A percentile compares a stretch with the other conserved stretches of the same genome.
These are phyloP conservation scores for Rhinoraja longicauda DNA, from an alignment of 2,797 vertebrate genomes.

Conservation along the genomic window DNA sequence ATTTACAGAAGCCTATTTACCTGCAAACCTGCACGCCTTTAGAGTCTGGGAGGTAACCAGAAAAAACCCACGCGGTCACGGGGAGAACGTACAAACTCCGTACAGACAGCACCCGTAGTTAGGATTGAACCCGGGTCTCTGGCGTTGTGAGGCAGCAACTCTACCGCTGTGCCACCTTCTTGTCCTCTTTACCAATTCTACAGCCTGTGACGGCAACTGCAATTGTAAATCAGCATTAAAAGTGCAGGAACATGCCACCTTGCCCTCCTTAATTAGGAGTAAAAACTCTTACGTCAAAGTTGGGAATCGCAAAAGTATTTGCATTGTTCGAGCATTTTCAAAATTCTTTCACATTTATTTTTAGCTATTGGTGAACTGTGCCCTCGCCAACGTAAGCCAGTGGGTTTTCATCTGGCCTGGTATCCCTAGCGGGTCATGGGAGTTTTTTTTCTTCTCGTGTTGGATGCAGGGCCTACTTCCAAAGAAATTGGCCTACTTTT, in stretches of 20 bases:
- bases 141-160: no score
- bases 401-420: constrained; percentile 63
- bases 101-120: no score
- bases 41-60: no score
- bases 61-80: no score
- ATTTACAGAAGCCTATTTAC: no score
- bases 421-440: constrained; percentile 62
- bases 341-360: constrained; percentile 57
- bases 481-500: constrained; percentile 72
- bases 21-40: no score
- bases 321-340: constrained; percentile 47
- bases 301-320: constrained; percentile 49
- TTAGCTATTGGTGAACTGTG: constrained; percentile 58
- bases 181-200: no score
- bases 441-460: constrained; percentile 56
- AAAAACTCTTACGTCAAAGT: constrained; percentile 43
- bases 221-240: background rate
- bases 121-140: no score
- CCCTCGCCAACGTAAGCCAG: constrained; percentile 53
- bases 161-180: background rate
- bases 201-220: background rate
- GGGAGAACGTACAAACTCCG: no score
- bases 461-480: constrained; percentile 67
- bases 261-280: constrained; percentile 45
- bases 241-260: background rate